These are phyloP conservation scores for Brachyptera putata DNA, from an alignment of 2,888 invertebrate species.

Conservation along the genomic window DNA sequence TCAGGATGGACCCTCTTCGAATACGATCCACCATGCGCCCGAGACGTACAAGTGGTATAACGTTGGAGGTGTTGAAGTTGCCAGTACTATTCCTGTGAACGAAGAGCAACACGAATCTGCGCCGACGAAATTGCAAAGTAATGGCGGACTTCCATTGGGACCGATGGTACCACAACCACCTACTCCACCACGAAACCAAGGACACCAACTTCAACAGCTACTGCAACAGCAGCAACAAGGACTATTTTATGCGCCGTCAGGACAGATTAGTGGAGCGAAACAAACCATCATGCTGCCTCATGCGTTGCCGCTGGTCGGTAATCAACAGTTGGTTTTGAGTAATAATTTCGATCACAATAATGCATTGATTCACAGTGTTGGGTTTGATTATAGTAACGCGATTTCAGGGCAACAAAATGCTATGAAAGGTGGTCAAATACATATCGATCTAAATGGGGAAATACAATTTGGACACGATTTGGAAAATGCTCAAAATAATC, in stretches of 20 bases:
- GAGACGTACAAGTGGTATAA: conserved; percentile 6
- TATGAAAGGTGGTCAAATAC: not conserved
- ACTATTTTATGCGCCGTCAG: not conserved
- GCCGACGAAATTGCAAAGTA: not conserved
- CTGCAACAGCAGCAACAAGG: conserved; percentile 8
- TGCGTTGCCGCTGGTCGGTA: conserved; percentile 3
- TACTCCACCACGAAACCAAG: not conserved
- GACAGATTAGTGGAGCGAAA: not conserved
- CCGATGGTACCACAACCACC: not conserved
- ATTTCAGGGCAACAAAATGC: conserved; percentile 1
- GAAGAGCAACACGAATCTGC: conserved; percentile 7
- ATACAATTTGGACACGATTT: no score
- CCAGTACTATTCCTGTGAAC: conserved; percentile 11
- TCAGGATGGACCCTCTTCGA: no score
- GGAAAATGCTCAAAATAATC: no score
- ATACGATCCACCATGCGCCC: conserved; percentile 3
- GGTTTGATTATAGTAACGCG: conserved; percentile 25
- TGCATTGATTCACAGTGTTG: conserved; percentile 22
- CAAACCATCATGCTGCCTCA: not conserved
- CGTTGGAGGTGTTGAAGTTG: conserved; percentile 9
- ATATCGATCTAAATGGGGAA: not conserved
- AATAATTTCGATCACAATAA: conserved; percentile 24
- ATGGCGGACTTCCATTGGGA: no score
- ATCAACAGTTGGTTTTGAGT: not conserved
- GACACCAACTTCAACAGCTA: not conserved